Percentiles rank a stretch among this genome's conserved stretches.
Conservation (phyloP, 2,888 invertebrate species). For the Zygothrica quintamaculata region DNA sequence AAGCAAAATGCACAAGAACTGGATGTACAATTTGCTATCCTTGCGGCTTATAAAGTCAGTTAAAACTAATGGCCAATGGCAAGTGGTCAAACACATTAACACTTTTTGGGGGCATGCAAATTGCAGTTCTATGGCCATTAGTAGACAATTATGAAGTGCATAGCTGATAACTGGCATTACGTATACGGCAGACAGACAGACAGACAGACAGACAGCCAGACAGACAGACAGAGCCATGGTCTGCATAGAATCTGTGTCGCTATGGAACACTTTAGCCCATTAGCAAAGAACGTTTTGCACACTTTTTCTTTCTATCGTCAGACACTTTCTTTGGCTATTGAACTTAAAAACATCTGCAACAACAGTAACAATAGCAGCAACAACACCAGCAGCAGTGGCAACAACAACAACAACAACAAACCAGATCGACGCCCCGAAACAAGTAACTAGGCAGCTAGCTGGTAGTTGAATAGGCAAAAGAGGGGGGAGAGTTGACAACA, state of each 20-base stretch:
- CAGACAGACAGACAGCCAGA: conserved; percentile 35
- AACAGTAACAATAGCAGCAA: conserved; percentile 10
- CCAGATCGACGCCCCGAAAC: conserved; percentile 34
- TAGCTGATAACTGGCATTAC: conserved; percentile 66
- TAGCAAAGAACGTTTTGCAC: conserved; percentile 50
- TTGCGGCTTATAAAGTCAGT: conserved; percentile 36
- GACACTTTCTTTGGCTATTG: conserved; percentile 79
- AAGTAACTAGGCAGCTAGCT: conserved; percentile 10
- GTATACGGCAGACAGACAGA: conserved; percentile 54
- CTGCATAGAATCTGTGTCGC: conserved; percentile 42
- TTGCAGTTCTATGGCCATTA: conserved; percentile 45
- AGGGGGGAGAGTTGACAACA: conserved; percentile 45
- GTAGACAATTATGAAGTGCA: conserved; percentile 44
- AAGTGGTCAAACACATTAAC: conserved; percentile 47
- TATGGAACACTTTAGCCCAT: conserved; percentile 33
- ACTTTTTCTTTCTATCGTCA: conserved; percentile 73
- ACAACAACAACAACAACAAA: conserved; percentile 27
- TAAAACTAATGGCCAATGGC: conserved; percentile 36
- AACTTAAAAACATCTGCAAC: conserved; percentile 69
- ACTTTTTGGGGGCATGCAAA: conserved; percentile 29
- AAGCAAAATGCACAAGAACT: conserved; percentile 4
- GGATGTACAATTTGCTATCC: conserved; percentile 29
- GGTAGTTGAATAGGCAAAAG: too few species aligned
- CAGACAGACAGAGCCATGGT: conserved; percentile 26
- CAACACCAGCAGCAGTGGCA: conserved; percentile 35